Evolutionary conservation across 2,888 invertebrate species (phyloP), one percentile per base, ranked within the genome.

Genomic region (Brachypalpus laphriformis): DNA sequence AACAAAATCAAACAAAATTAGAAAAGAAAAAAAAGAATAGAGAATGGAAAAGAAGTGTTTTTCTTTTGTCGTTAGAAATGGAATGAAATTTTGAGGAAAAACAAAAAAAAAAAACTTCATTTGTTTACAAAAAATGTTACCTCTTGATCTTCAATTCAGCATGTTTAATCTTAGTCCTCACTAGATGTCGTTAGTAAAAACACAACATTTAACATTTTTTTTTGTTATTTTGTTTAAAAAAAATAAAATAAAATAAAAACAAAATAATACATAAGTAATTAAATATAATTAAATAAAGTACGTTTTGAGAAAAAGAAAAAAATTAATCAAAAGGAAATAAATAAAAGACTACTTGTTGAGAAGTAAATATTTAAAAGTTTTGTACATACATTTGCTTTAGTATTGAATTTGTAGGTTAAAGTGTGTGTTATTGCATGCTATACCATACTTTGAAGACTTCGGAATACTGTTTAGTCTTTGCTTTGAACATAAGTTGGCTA

Each of bases 401-500:
- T 42, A 51, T 51, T 37, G 45, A 20, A 7, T 42, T 56, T 54
- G 40, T 49, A 34, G 34, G 16, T 51, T 65, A 31, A n/a, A n/a
- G 40, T 72, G 16, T 45, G 47, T 65, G 45, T 42, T 42, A 65
- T 65, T 86, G 86, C 86, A 86, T 86, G 86, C 86, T 86, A 86
- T 86, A 86, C 76, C 56, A 86, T 71, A 76, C 9, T 71, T 25
- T 34, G 87, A 59, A 88, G 89, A 89, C 89, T 88, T 89, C 90
- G 88, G 91, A 91, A 91, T 91, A 91, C 91, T 90, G 90, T 91
- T 91, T 91, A 91, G 91, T 88, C 91, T 90, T 91, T 91, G 91
- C 91, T 88, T 88, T 87, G 87, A 88, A 90, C 89, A 89, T 88
- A 91, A 88, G 89, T 88, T 68, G 70, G 37, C 85, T 80, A 86